A percentile compares a stretch with the other conserved stretches of the same genome.
phyloP scores from a whole-genome alignment of 2,888 invertebrate species.

The Pseudeuparius sepicola region DNA sequence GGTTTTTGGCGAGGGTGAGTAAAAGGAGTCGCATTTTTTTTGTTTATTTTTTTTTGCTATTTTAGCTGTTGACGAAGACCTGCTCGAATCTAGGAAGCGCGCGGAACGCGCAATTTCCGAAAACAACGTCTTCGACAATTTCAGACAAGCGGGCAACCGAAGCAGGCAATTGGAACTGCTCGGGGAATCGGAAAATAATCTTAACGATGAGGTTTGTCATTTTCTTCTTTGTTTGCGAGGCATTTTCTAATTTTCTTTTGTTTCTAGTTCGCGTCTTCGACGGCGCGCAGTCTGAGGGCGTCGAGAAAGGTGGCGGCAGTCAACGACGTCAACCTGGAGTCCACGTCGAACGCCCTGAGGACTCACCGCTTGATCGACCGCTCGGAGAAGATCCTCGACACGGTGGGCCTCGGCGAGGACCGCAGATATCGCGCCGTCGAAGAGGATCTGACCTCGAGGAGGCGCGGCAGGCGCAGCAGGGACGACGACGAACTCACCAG shows the following conservation, averaged over 20 bases:
- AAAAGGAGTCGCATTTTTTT: too few species aligned
- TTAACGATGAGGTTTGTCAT: constrained; percentile 39
- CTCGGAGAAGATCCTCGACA: constrained; percentile 55
- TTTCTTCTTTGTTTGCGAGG: constrained; percentile 7
- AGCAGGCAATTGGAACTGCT: too few species aligned
- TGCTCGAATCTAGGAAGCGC: constrained; percentile 43
- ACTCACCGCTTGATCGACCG: constrained; percentile 47
- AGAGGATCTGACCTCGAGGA: too few species aligned
- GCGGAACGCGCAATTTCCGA: constrained; percentile 43
- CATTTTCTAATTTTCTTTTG: constrained; percentile 19
- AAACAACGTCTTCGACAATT: constrained; percentile 54
- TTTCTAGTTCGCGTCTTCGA: constrained; percentile 31
- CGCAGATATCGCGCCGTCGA: too few species aligned
- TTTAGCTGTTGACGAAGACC: constrained; percentile 44
- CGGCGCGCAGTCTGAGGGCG: constrained; percentile 50
- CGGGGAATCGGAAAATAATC: constrained; percentile 40
- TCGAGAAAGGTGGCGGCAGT: constrained; percentile 50
- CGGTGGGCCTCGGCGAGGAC: constrained; percentile 52
- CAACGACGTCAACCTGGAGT: constrained; percentile 55
- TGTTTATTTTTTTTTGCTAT: too few species aligned
- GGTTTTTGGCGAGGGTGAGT: too few species aligned
- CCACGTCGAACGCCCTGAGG: constrained; percentile 47
- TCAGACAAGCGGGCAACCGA: constrained; percentile 26
- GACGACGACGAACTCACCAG: constrained; percentile 42
- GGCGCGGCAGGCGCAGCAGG: constrained; percentile 36